These are phyloP conservation scores for Aix galericulata DNA, from an alignment of 2,113 vertebrate species.

Conservation along the genomic window DNA sequence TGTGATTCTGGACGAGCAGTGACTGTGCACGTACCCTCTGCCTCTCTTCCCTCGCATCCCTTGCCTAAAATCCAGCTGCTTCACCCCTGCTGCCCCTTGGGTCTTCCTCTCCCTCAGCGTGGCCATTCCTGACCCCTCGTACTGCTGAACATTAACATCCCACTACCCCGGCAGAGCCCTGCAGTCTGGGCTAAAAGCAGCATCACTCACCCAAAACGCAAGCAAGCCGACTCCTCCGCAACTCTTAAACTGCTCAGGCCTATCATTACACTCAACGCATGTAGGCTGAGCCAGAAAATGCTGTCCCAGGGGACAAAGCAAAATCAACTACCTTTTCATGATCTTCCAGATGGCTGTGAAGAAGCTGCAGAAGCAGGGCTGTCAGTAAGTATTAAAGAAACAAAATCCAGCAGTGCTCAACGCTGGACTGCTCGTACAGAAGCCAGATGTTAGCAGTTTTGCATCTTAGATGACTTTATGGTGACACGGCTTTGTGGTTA, in stretches of 20 bases:
- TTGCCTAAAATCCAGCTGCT: neutral
- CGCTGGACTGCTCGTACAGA: neutral
- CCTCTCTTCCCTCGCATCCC: accelerated
- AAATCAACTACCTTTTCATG: neutral
- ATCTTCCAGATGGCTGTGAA: neutral
- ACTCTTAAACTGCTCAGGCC: neutral
- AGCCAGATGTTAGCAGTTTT: neutral
- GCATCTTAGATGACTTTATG: neutral
- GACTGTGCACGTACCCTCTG: neutral
- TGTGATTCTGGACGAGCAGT: neutral
- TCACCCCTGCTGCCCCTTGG: neutral
- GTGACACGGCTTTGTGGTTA: neutral
- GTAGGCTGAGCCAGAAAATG: neutral
- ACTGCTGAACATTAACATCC: neutral
- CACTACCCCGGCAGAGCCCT: neutral
- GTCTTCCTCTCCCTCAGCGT: neutral
- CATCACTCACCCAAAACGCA: neutral
- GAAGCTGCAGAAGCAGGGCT: neutral
- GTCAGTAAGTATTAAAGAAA: neutral
- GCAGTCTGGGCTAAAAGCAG: neutral
- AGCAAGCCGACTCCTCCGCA: neutral
- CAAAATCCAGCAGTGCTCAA: neutral
- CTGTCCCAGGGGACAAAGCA: neutral
- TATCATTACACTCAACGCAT: neutral
- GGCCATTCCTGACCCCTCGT: neutral